Evolutionary conservation across 1,140 invertebrate species (phyloP), one percentile per base, ranked within the genome.

Genomic region (Macrosteles quadrilineatus): DNA sequence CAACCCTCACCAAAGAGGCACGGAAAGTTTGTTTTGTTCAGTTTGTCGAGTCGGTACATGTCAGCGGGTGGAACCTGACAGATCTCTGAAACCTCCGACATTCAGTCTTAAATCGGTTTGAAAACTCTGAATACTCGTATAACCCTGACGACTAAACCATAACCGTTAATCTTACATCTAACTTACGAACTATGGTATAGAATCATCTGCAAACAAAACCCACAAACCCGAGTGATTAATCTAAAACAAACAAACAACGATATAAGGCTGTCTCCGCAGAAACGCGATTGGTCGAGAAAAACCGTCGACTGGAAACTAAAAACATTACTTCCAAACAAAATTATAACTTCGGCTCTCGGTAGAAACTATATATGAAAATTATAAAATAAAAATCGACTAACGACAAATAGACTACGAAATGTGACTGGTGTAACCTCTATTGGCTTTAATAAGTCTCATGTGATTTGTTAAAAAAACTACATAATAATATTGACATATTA

Each of bases 191-290:
- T 66, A 66, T 66, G 63, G 63, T 66, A 66, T 66, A 66, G 63
- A 66, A 66, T 66, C 40, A 25, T 66, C 21, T 45, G 23, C 36
- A 66, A 66, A 66, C 32, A 64, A 64, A 66, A 66, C 63, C 63
- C 63, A 66, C 63, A 66, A 66, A 66, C 63, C 63, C 63, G 40
- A 66, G 27, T 50, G 31, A 66, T 43, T 66, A 66, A 27, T 66
- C 32, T 43, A 43, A 43, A 66, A 40, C 40, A 66, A 66, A 66
- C 32, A 45, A 40, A 66, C 23, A 64, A 64, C 55, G 55, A 21
- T 11, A 11, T 59, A 59, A 25, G 55, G 21, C 21, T 59, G 55
- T 11, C 25, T 50, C 47, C 47, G 47, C 3, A 23, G 47, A 50
- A 50, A 50, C 47, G n/a, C 47, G 21, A 50, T 29, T 25, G 55